Percentiles rank a stretch among this genome's conserved stretches.
Conservation (phyloP, 1,140 invertebrate genomes). For the Callitettix versicolor region DNA sequence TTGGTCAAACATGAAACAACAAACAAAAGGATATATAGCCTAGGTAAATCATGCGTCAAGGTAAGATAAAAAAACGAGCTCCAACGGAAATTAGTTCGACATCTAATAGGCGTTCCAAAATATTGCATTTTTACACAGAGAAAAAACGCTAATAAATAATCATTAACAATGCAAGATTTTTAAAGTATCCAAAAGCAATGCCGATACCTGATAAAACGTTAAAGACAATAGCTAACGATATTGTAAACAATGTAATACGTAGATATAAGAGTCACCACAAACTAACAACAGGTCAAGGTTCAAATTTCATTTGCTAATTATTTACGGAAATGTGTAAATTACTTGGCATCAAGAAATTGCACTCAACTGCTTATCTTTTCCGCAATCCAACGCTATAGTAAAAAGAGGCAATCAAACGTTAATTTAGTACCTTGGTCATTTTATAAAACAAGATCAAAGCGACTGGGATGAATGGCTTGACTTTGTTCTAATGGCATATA, state of each 20-base stretch:
- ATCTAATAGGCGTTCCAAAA: conserved; percentile 28
- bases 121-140: conserved; percentile 27
- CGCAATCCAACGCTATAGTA: conserved; percentile 30
- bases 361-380: conserved; percentile 27
- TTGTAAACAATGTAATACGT: conserved; percentile 29
- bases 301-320: conserved; percentile 29
- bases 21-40: too few relatives aligned
- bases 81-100: background rate
- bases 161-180: conserved; percentile 33
- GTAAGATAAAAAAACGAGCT: conserved; percentile 8
- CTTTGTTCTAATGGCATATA: conserved; percentile 10
- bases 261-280: conserved; percentile 30
- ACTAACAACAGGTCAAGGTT: conserved; percentile 31
- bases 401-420: conserved; percentile 29
- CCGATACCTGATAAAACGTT: conserved; percentile 32
- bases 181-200: conserved; percentile 32
- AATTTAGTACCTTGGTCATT: conserved; percentile 30
- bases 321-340: conserved; percentile 21
- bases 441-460: conserved; percentile 20
- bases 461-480: conserved; percentile 27
- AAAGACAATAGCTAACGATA: conserved; percentile 28
- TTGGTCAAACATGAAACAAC: too few relatives aligned
- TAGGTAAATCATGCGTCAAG: too few relatives aligned
- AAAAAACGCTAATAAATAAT: conserved; percentile 27
- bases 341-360: conserved; percentile 26